Evolutionary conservation across 2,888 invertebrate species (phyloP).

Genomic region (Melieria picta): DNA sequence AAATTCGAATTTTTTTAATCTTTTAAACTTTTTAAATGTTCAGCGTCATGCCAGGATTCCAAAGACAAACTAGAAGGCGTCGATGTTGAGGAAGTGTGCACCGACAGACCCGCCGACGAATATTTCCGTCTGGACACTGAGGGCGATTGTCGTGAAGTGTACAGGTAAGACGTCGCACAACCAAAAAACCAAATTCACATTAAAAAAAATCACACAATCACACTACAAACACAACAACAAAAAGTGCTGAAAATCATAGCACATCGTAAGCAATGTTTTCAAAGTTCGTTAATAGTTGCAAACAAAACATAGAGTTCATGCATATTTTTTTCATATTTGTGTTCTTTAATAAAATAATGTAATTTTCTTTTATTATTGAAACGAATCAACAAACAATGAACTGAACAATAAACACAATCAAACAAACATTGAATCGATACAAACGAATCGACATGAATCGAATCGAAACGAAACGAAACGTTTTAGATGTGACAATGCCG

Average conservation of each 20-base stretch:
- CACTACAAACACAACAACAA: conserved; percentile 9
- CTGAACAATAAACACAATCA: neutral
- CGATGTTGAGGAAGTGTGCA: conserved; percentile 85
- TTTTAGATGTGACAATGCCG: conserved; percentile 88
- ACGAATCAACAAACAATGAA: too few species aligned
- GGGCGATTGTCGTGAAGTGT: conserved; percentile 92
- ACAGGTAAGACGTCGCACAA: conserved; percentile 73
- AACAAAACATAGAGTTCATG: neutral
- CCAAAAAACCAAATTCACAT: neutral
- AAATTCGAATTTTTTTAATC: neutral
- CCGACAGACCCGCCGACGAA: conserved; percentile 88
- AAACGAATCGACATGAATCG: conserved; percentile 19
- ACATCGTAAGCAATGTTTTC: too few species aligned
- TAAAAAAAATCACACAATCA: conserved; percentile 5
- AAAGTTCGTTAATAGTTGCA: neutral
- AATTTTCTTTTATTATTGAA: too few species aligned
- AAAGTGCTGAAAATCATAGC: conserved; percentile 17
- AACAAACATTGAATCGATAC: conserved; percentile 1
- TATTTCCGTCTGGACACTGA: conserved; percentile 88
- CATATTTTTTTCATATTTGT: neutral
- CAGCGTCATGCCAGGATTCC: conserved; percentile 72
- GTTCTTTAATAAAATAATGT: too few species aligned
- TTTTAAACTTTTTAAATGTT: conserved; percentile 35
- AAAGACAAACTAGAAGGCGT: conserved; percentile 70
- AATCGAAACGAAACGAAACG: conserved; percentile 25